Conservation (phyloP, 2,113 vertebrate species). For the Apteryx mantelli region DNA sequence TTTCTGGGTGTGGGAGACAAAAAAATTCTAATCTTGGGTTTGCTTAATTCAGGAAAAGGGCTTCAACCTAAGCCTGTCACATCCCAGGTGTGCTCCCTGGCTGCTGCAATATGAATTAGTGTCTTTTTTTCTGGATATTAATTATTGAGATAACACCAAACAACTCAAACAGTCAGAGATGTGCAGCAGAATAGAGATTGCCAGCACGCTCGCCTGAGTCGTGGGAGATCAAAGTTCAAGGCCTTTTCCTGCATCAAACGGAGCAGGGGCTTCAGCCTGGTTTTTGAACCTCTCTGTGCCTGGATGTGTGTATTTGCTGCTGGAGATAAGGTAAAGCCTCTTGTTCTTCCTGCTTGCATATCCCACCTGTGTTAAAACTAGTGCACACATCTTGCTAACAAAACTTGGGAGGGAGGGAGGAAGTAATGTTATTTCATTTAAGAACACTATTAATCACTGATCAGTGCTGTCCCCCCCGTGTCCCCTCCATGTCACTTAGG, state of each 20-base stretch:
- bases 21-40: neutral
- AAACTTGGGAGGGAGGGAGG: neutral
- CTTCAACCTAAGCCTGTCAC: neutral
- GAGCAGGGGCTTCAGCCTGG: neutral
- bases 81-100: neutral
- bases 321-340: neutral
- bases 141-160: neutral
- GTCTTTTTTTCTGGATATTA: neutral
- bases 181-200: neutral
- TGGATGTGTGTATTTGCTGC: neutral
- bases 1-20: neutral
- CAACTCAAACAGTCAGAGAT: rapidly evolving
- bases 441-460: neutral
- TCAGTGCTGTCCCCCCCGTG: neutral
- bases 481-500: neutral
- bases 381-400: neutral
- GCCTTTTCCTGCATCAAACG: neutral
- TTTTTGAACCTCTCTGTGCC: neutral
- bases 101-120: neutral
- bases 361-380: neutral
- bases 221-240: neutral
- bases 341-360: neutral
- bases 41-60: neutral
- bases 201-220: neutral
- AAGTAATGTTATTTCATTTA: neutral